Evolutionary conservation across 2,888 invertebrate genomes (phyloP), one percentile per base, ranked within the genome.

Genomic region (Cataglyphis rosenhaueri): DNA sequence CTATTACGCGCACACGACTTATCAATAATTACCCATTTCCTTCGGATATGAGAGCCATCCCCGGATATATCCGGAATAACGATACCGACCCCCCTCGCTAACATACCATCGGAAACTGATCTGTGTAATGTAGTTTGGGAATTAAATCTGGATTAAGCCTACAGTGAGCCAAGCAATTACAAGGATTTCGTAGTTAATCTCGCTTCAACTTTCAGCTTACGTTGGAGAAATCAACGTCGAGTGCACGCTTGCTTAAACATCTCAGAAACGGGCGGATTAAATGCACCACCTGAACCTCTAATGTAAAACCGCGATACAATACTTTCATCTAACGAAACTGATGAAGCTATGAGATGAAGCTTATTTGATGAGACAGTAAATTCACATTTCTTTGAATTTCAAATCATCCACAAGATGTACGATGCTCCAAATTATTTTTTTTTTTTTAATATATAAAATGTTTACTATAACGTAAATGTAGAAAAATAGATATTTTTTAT

Each of bases 1-100:
- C 78, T 44, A n/a, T 70, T 59, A 59, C 78, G 59, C 70, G 52
- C n/a, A 52, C 8, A 41, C 32, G 8, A 59, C 70, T 78, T 78
- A 78, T 78, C 78, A 79, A 70, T 79, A 79, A 79, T 78, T 78
- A 70, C 44, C 25, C 9, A 79, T 79, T 79, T 79, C 78, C 71
- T 18, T 25, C 78, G 71, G 71, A 79, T 71, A 71, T 35, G 44
- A 12, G 35, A 35, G 3, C 35, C 12, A 44, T 5, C 3, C 52
- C 59, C 78, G 71, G 32, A 79, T 70, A 79, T 71, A 71, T 48
- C 5, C 25, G n/a, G 61, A 79, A 79, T 79, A 79, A 79, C 71
- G 71, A 61, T 29, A 44, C 59, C 70, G 29, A 21, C 21, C 21
- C 8, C 6, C 35, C 6, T 32, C 41, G 35, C 59, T 57, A 78